phyloP scores from a whole-genome alignment of 2,113 vertebrate genomes.

The Sprattus sprattus region DNA sequence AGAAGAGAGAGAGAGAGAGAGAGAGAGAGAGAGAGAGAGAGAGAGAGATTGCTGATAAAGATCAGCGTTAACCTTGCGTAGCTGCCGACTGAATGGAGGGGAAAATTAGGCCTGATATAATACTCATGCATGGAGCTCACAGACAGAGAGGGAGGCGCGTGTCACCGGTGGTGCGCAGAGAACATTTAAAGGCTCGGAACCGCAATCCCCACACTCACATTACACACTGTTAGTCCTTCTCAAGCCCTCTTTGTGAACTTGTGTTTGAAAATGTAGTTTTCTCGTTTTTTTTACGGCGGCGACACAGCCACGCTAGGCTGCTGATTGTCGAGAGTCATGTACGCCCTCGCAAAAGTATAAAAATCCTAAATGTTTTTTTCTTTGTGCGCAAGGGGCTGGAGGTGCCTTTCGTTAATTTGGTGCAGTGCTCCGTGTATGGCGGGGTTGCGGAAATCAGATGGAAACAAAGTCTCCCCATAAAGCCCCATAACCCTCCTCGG shows the following conservation, averaged over 20 bases:
- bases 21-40: constrained; percentile 18
- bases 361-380: constrained; percentile 6
- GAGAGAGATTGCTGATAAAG: constrained; percentile 50
- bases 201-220: constrained; percentile 37
- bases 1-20: constrained; percentile 17
- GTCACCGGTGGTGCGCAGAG: constrained; percentile 44
- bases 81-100: constrained; percentile 46
- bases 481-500: neutral
- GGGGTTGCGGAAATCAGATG: neutral
- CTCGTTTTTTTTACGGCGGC: neutral
- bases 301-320: constrained; percentile 26
- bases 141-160: constrained; percentile 43
- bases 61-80: constrained; percentile 54
- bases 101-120: constrained; percentile 59
- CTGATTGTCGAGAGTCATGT: constrained; percentile 49
- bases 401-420: neutral
- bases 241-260: constrained; percentile 23
- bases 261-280: constrained; percentile 38
- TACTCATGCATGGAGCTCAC: constrained; percentile 48
- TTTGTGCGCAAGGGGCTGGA: neutral
- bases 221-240: constrained; percentile 27
- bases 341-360: constrained; percentile 24
- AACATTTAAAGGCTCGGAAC: constrained; percentile 47
- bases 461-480: neutral
- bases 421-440: neutral